Conservation (phyloP, 1,140 invertebrate genomes). For the Schmidtea mediterranea region DNA sequence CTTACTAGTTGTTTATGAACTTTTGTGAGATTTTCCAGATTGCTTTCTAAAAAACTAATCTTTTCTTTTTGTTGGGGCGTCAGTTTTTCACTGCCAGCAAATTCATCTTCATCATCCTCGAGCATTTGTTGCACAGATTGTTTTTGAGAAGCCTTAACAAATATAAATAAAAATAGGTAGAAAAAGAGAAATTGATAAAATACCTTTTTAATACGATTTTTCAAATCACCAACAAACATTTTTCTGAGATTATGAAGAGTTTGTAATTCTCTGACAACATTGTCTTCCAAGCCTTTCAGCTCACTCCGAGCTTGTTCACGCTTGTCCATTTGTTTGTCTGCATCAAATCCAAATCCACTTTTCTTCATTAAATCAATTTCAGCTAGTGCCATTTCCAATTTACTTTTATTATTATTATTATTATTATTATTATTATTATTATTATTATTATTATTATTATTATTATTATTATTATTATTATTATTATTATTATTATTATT, state of each 20-base stretch:
- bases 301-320: conserved; percentile 86
- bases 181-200: too few relatives aligned
- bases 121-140: too few relatives aligned
- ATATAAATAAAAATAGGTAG: not conserved
- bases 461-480: too few relatives aligned
- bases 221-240: too few relatives aligned
- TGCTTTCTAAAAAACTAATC: conserved; percentile 95
- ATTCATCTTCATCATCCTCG: too few relatives aligned
- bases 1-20: conserved; percentile 48
- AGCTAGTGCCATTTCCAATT: conserved; percentile 71
- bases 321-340: conserved; percentile 40
- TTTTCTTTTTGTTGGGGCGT: conserved; percentile 22
- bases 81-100: too few relatives aligned
- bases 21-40: conserved; percentile 91
- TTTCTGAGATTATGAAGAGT: too few relatives aligned
- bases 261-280: too few relatives aligned
- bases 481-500: too few relatives aligned
- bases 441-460: too few relatives aligned
- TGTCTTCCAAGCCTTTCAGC: conserved; percentile 43
- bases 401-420: conserved; percentile 7
- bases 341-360: conserved; percentile 62
- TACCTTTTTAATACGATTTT: too few relatives aligned
- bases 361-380: conserved; percentile 79
- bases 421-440: too few relatives aligned
- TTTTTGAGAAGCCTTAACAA: not conserved